These are phyloP conservation scores for Poecilia velifera DNA, from an alignment of 2,797 vertebrate genomes.

Conservation along the genomic window DNA sequence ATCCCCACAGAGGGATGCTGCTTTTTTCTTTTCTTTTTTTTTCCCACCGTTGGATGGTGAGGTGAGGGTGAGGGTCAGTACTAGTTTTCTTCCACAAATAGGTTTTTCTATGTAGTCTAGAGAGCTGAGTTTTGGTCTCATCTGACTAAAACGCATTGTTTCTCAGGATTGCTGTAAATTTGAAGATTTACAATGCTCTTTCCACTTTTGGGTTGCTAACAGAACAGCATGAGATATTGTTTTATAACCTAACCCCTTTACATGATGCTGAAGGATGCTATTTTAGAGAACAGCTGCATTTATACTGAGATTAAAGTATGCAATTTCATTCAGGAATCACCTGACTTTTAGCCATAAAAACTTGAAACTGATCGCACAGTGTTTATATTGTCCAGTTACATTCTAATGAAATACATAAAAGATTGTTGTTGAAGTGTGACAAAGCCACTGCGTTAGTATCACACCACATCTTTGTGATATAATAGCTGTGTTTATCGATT, in stretches of 20 bases:
- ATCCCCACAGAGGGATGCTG: background rate
- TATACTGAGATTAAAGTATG: background rate
- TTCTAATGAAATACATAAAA: background rate
- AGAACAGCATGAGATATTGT: background rate
- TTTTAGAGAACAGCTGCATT: background rate
- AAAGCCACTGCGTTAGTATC: slow-evolving; percentile 19
- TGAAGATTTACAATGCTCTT: background rate
- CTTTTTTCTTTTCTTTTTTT: background rate
- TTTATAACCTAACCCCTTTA: background rate
- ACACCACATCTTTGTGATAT: background rate
- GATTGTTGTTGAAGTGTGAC: background rate
- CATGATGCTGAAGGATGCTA: background rate
- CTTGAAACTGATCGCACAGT: background rate
- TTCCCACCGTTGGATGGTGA: background rate
- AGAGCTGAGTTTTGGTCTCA: no score
- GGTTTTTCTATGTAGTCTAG: background rate
- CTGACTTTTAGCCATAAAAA: background rate
- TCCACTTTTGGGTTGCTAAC: background rate
- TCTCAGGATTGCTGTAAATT: background rate
- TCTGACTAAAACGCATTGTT: background rate
- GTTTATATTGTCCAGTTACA: background rate
- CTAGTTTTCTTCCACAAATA: background rate
- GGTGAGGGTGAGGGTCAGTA: background rate
- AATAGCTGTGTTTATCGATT: background rate
- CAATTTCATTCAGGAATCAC: background rate